Evolutionary conservation across 2,113 vertebrate species (phyloP).

Genomic region (Erythrocercus mccallii): DNA sequence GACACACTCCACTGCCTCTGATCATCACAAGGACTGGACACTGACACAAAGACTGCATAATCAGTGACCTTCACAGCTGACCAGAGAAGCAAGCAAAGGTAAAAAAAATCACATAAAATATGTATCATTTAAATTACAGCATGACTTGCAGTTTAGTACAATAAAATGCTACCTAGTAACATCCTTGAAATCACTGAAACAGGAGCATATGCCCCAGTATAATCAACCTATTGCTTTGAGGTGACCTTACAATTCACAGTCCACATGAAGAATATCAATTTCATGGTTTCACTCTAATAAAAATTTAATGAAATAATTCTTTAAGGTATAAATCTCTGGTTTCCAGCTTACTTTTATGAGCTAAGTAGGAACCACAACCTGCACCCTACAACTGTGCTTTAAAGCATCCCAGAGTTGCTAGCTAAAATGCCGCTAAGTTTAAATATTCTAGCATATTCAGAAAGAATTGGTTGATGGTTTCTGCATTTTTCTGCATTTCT

Average conservation of each 20-base stretch:
- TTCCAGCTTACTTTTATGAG: not conserved
- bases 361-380: not conserved
- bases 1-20: not conserved
- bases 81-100: constrained; percentile 16
- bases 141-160: constrained; percentile 29
- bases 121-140: not conserved
- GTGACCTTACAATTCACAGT: not conserved
- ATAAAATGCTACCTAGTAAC: not conserved
- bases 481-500: not conserved
- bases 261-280: not conserved
- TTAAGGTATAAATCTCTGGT: not conserved
- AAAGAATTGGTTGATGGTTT: not conserved
- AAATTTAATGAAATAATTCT: not conserved
- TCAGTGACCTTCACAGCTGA: constrained; percentile 22
- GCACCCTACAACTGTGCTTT: not conserved
- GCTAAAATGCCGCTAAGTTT: not conserved
- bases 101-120: not conserved
- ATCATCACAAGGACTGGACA: not conserved
- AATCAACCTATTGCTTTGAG: not conserved
- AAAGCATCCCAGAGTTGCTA: not conserved
- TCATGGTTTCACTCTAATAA: not conserved
- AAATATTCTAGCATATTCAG: not conserved
- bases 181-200: not conserved
- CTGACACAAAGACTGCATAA: not conserved
- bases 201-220: not conserved